These are phyloP conservation scores for Grammomys dolichurus DNA, from an alignment of 2,113 vertebrate genomes.

Conservation along the genomic window DNA sequence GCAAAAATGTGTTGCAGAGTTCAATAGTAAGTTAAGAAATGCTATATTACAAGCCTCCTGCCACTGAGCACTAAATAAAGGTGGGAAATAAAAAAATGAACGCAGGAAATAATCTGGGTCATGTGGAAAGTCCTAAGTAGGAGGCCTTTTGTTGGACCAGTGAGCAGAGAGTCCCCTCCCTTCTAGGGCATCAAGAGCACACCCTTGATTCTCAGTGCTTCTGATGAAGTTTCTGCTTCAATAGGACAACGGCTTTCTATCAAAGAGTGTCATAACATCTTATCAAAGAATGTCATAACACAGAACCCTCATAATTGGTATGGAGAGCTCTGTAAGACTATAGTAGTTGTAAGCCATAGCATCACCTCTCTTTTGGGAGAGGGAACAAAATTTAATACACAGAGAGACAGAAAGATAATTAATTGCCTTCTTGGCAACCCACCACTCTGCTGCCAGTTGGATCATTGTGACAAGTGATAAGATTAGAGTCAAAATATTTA, in stretches of 20 bases:
- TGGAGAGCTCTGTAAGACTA: conserved; percentile 75
- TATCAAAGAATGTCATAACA: conserved; percentile 84
- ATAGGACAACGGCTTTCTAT: conserved; percentile 83
- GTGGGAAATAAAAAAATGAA: background rate
- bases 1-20: conserved; percentile 16
- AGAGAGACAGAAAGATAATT: conserved; percentile 80
- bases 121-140: conserved; percentile 43
- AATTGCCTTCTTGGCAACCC: conserved; percentile 81
- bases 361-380: conserved; percentile 79
- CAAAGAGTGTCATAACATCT: conserved; percentile 83
- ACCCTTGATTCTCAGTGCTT: conserved; percentile 78
- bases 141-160: conserved; percentile 47
- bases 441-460: conserved; percentile 79
- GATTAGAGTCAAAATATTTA: conserved; percentile 84
- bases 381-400: conserved; percentile 77
- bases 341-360: conserved; percentile 77
- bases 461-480: conserved; percentile 83
- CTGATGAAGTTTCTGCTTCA: conserved; percentile 77
- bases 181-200: conserved; percentile 67
- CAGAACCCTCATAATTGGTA: conserved; percentile 78
- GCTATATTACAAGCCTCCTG: background rate
- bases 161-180: conserved; percentile 66
- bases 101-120: background rate
- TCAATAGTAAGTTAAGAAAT: conserved; percentile 33
- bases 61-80: conserved; percentile 40